Conservation (phyloP, 2,113 vertebrate genomes). For the Lepidothrix coronata region DNA sequence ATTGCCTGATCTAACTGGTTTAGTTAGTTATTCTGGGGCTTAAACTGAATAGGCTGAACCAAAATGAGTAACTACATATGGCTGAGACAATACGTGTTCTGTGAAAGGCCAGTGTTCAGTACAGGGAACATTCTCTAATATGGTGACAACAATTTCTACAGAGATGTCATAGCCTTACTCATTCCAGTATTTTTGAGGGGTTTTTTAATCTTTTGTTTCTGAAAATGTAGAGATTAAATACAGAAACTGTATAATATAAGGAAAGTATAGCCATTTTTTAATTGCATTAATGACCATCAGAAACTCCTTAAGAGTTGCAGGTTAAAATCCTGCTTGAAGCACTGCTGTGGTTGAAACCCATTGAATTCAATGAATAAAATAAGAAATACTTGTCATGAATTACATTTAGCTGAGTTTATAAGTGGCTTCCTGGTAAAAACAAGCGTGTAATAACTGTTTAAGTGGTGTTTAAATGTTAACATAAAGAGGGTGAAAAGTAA, state of each 20-base stretch:
- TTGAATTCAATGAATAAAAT: background rate
- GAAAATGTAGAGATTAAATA: background rate
- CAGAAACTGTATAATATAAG: background rate
- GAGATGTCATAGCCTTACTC: background rate
- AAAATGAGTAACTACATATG: too few relatives aligned
- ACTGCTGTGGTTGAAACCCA: background rate
- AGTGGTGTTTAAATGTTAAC: background rate
- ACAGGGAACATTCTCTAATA: background rate
- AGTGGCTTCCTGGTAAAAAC: background rate
- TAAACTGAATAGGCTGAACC: background rate
- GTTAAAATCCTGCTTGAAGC: background rate
- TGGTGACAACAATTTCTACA: background rate
- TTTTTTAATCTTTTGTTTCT: background rate
- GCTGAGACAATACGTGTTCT: too few relatives aligned
- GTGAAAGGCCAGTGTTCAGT: background rate
- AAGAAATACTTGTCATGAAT: background rate
- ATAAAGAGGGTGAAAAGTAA: rapidly evolving
- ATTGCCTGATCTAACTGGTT: background rate
- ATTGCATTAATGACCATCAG: background rate
- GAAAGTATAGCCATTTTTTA: background rate
- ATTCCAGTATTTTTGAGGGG: background rate
- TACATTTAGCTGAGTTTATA: background rate
- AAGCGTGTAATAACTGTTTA: background rate
- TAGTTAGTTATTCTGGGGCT: background rate
- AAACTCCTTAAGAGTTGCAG: background rate